Conservation (phyloP, 2,888 invertebrate species). For the Pocota personata region DNA sequence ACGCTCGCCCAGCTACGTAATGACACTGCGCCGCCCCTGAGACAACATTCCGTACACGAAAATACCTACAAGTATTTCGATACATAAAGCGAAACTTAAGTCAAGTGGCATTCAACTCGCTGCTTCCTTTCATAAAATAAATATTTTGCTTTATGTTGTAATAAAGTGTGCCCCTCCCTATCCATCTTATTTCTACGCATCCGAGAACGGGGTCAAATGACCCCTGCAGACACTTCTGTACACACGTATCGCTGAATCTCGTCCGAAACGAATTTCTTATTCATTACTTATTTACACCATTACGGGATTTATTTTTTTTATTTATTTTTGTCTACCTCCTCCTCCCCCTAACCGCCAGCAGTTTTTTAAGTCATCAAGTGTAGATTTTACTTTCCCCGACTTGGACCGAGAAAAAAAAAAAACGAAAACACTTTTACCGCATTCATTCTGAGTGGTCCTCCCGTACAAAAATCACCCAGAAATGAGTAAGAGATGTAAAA, state of each 20-base stretch:
- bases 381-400: background rate
- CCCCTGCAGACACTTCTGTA: background rate
- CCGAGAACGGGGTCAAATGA: background rate
- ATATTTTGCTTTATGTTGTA: slow-evolving; percentile 2
- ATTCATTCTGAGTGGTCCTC: slow-evolving; percentile 27
- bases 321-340: background rate
- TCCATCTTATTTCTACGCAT: background rate
- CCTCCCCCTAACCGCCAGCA: background rate
- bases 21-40: background rate
- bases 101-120: slow-evolving; percentile 11
- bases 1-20: background rate
- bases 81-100: background rate
- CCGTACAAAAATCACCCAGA: background rate
- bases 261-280: background rate
- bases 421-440: slow-evolving; percentile 27
- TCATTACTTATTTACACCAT: slow-evolving; percentile 3
- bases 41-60: background rate
- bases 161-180: background rate
- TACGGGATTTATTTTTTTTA: background rate
- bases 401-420: background rate
- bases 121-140: slow-evolving; percentile 13
- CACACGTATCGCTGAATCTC: background rate
- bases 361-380: slow-evolving; percentile 36
- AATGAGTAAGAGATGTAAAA: background rate
- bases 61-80: background rate